phyloP scores from a whole-genome alignment of 92 coral and sea anemone species.

The Heliopora coerulea region DNA sequence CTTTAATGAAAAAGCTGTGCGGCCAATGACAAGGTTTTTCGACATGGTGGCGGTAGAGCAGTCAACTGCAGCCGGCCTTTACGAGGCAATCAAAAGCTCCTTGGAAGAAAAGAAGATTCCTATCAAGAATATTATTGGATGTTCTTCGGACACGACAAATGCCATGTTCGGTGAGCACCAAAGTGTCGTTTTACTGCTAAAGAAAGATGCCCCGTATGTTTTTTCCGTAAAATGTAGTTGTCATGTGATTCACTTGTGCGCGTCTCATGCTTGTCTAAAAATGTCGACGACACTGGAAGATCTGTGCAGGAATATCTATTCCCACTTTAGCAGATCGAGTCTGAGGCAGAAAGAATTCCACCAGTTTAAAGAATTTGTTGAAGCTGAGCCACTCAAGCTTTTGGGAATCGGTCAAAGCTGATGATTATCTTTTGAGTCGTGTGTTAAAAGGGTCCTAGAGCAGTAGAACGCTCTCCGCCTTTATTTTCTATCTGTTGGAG shows the following conservation, averaged over 20 bases:
- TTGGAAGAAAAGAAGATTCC: conserved; percentile 6
- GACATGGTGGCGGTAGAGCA: background rate
- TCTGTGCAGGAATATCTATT: conserved; percentile 50
- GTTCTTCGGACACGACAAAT: background rate
- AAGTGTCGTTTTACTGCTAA: background rate
- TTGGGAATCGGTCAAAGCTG: conserved; percentile 50
- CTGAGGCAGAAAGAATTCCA: conserved; percentile 45
- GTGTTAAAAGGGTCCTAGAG: conserved; percentile 51
- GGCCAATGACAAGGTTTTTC: background rate
- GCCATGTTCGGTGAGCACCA: conserved; percentile 6
- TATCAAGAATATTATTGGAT: conserved; percentile 2
- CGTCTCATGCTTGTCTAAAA: conserved; percentile 50
- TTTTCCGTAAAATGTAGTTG: conserved; percentile 46
- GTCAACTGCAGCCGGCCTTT: background rate
- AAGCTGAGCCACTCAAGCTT: conserved; percentile 48
- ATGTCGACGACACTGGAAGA: conserved; percentile 47
- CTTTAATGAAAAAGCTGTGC: background rate
- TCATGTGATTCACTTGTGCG: conserved; percentile 51
- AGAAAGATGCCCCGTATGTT: background rate
- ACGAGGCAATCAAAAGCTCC: background rate
- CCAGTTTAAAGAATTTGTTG: conserved; percentile 47
- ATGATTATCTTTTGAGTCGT: conserved; percentile 56
- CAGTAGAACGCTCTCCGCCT: conserved; percentile 58
- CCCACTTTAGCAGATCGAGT: conserved; percentile 50
- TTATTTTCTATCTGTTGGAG: conserved; percentile 31